These are phyloP conservation scores for Thelaira solivaga DNA, from an alignment of 2,888 invertebrate genomes.

Conservation along the genomic window DNA sequence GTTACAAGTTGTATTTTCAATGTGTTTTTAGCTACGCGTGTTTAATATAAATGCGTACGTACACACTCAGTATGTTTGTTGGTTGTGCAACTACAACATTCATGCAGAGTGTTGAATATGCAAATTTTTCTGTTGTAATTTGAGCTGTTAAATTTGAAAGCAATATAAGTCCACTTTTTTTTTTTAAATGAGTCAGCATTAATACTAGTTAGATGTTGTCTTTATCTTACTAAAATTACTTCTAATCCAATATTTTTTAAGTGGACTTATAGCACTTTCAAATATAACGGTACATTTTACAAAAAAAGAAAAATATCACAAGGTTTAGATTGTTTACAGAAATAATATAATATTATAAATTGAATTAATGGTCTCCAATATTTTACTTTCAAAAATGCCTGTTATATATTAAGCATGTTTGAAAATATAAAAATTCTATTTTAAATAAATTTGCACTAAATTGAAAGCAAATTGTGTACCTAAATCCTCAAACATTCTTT, in stretches of 20 bases:
- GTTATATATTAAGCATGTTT: neutral
- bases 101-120: constrained; percentile 49
- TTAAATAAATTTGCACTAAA: neutral
- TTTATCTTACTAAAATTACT: too few relatives aligned
- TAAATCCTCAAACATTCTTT: too few relatives aligned
- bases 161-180: too few relatives aligned
- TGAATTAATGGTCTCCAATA: constrained; percentile 27
- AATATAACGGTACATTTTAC: too few relatives aligned
- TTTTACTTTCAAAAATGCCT: neutral
- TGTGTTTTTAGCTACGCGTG: constrained; percentile 40
- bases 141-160: too few relatives aligned
- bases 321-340: constrained; percentile 33
- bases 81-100: neutral
- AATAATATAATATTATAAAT: constrained; percentile 34
- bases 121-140: constrained; percentile 43
- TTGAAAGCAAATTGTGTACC: too few relatives aligned
- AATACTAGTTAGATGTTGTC: too few relatives aligned
- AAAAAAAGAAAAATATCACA: constrained; percentile 28
- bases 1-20: neutral
- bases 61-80: constrained; percentile 34
- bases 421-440: neutral
- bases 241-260: too few relatives aligned
- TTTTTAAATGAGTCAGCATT: too few relatives aligned
- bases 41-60: constrained; percentile 57
- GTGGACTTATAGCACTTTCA: too few relatives aligned